Evolutionary conservation across 2,113 vertebrate genomes (phyloP).

Genomic region (Entelurus aequoreus): DNA sequence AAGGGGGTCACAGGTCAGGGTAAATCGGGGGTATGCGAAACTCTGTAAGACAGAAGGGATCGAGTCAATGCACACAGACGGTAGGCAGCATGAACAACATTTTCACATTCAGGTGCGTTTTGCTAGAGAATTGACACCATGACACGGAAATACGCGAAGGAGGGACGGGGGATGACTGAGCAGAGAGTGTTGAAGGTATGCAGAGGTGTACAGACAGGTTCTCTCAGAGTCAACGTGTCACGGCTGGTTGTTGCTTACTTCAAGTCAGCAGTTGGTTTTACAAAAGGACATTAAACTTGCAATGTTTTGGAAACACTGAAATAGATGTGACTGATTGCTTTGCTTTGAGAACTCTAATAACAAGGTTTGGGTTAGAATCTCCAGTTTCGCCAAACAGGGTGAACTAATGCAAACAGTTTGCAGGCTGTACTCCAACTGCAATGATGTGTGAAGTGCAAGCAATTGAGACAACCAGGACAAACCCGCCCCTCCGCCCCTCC

Average conservation of each 20-base stretch:
- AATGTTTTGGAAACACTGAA: too few species aligned
- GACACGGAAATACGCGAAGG: neutral
- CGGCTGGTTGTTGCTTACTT: slow-evolving; percentile 12
- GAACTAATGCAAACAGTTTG: neutral
- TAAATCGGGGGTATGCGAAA: slow-evolving; percentile 8
- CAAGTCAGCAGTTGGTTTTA: neutral
- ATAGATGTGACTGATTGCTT: too few species aligned
- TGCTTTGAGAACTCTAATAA: too few species aligned
- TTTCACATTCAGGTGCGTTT: too few species aligned
- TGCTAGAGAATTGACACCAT: too few species aligned
- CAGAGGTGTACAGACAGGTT: slow-evolving; percentile 52
- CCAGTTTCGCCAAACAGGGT: neutral
- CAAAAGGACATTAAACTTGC: too few species aligned
- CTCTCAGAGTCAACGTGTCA: slow-evolving; percentile 30
- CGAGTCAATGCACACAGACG: neutral
- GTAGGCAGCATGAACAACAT: too few species aligned
- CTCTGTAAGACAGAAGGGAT: slow-evolving; percentile 24
- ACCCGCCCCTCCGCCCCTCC: neutral
- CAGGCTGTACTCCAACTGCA: slow-evolving; percentile 3
- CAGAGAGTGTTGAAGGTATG: slow-evolving; percentile 10
- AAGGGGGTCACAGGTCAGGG: slow-evolving; percentile 17
- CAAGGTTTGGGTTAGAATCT: too few species aligned
- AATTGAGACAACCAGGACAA: slow-evolving; percentile 9
- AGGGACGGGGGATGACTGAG: neutral
- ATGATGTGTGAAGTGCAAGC: slow-evolving; percentile 6